A percentile compares a stretch with the other conserved stretches of the same genome.
phyloP scores from a whole-genome alignment of 2,113 vertebrate genomes.

The Hydrolagus affinis region DNA sequence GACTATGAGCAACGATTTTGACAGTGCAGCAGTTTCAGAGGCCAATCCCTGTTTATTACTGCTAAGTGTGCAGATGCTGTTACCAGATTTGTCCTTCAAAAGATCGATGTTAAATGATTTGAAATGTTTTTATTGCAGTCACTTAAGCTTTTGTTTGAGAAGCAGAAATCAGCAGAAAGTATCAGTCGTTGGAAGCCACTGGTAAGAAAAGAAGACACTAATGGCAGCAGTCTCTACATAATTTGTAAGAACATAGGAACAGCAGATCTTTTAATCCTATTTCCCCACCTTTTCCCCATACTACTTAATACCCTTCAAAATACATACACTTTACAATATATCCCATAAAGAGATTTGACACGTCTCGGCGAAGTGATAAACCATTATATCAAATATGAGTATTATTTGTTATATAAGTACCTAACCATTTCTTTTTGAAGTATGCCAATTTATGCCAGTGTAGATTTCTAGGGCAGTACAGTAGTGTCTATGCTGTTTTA shows the following conservation, averaged over 20 bases:
- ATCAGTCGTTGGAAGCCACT: background rate
- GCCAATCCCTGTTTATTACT: background rate
- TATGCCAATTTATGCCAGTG: too few relatives aligned
- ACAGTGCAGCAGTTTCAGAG: background rate
- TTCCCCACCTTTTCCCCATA: too few relatives aligned
- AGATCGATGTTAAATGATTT: conserved; percentile 18
- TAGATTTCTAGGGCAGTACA: too few relatives aligned
- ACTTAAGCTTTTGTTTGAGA: background rate
- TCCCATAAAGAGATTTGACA: too few relatives aligned
- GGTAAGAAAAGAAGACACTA: background rate
- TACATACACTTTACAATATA: too few relatives aligned
- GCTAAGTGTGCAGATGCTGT: conserved; percentile 1
- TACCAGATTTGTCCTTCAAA: conserved; percentile 9
- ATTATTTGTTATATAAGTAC: too few relatives aligned
- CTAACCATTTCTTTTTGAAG: too few relatives aligned
- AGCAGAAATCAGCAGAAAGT: background rate
- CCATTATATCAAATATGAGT: too few relatives aligned
- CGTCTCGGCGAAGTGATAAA: too few relatives aligned
- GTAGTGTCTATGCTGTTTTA: too few relatives aligned
- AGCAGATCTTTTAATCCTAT: too few relatives aligned
- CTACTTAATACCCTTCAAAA: too few relatives aligned
- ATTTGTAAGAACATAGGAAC: background rate
- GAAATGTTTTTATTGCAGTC: conserved; percentile 10
- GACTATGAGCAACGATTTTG: background rate
- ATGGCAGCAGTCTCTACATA: background rate